Evolutionary conservation across 2,888 invertebrate genomes (phyloP).

Genomic region (Pogonocherus hispidulus): DNA sequence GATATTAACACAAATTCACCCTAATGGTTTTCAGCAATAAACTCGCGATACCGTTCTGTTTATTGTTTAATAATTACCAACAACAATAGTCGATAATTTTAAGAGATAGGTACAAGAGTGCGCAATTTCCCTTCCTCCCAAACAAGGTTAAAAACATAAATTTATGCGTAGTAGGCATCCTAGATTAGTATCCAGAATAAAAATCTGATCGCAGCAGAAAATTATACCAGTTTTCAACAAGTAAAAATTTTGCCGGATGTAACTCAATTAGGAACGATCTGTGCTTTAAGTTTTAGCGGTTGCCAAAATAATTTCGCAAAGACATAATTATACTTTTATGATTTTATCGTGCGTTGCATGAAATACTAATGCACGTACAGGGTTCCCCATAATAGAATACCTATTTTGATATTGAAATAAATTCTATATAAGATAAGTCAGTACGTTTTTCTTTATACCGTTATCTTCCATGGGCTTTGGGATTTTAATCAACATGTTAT

Average conservation of each 20-base stretch:
- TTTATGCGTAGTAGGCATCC: conserved; percentile 19
- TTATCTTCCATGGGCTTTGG: no score
- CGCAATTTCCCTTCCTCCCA: conserved; percentile 44
- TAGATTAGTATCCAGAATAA: conserved; percentile 23
- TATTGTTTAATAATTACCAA: conserved; percentile 41
- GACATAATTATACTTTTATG: no score
- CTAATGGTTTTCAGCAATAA: conserved; percentile 20
- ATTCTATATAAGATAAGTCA: no score
- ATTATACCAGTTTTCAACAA: neutral
- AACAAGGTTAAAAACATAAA: conserved; percentile 48
- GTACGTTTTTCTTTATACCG: no score
- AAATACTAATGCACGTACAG: no score
- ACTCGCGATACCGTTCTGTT: conserved; percentile 8
- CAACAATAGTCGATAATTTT: conserved; percentile 49
- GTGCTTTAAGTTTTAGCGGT: conserved; percentile 1
- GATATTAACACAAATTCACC: conserved; percentile 1
- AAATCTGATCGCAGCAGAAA: conserved; percentile 6
- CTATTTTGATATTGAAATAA: no score
- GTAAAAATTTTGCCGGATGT: neutral
- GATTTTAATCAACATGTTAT: no score
- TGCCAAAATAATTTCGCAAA: conserved; percentile 1
- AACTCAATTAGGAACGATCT: neutral
- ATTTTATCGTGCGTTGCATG: no score
- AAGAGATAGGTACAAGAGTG: conserved; percentile 41
- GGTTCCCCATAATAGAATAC: no score